Base-by-base conservation (phyloP, 2,888 invertebrate genomes). In the Syritta pipiens region DNA sequence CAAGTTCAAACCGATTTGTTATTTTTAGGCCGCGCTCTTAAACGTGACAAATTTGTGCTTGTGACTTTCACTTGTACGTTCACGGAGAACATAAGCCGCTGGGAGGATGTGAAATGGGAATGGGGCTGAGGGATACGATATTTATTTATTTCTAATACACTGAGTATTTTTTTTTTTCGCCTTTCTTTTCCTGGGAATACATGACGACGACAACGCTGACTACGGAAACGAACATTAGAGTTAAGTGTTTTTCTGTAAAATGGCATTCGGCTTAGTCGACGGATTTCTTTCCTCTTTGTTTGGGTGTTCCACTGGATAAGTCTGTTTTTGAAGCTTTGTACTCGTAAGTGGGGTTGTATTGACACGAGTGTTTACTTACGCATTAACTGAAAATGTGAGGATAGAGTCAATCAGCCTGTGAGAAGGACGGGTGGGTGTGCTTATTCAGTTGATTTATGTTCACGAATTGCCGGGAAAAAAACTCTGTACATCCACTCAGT, bases 81-180 rank as follows among this genome's bases (percentile, higher is more conserved):
- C 37, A 26, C 17, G 42, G 53, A 7, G 22, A 26, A 48, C 35
- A 26, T 24, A 60, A 40, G 60, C 30, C 32, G 32, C 9, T 46
- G 60, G 14, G 17, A 37, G 37, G 35, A 9, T 46, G n/a, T n/a
- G n/a, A n/a, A n/a, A n/a, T n/a, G n/a, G n/a, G n/a, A n/a, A 28
- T 40, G 46, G 12, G 24, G 42, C 17, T 3, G 17, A 14, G 3
- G 7, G 37, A 57, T 53, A 40, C 30, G 51, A 68, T 76, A 69
- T 76, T 69, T 68, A 74, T 74, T 59, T 65, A 62, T 68, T 76
- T 76, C 69, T 76, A 76, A 76, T 76, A 76, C 55, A 76, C 62
- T 69, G 49, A 51, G 44, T 63, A 28, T 49, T 48, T 9, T 37
- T 37, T 14, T 2, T 6, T 9, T 17, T 17, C 37, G 14, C 9